Base-by-base conservation (phyloP, 1,140 invertebrate genomes). In the Neodiprion fabricii region DNA sequence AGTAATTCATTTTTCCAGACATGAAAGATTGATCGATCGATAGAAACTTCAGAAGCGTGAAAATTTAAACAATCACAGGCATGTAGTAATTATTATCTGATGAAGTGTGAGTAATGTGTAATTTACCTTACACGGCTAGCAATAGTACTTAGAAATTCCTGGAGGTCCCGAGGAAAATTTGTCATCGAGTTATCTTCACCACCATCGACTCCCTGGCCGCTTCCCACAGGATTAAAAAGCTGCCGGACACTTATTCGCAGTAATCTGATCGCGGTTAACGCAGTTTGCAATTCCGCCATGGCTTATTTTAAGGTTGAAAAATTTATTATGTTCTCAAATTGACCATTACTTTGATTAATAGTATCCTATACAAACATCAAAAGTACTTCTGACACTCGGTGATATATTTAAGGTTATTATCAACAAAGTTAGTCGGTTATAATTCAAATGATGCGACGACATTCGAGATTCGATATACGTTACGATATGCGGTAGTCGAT, bases 151-250 rank as follows among this genome's bases (percentile, higher is more conserved):
- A 96, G 87, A 53, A 94, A 88, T 74, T 95, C 94, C 85, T 96
- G 94, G 21, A 96, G 89, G 84, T 96, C 95, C 12, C 92, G 79
- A n/a, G 96, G 87, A 86, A 95, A 96, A 84, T 94, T 95, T 53
- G 90, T 90, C 79, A 95, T 93, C 84, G 92, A 94, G 66, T 92
- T 92, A 69, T 96, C 94, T 81, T 94, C 93, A 1, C 92, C 92
- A 85, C 95, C 93, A 74, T 94, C 94, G 48, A 92, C 91, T 72
- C 92, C 85, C 28, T 95, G 87, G 61, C 95, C 95, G 85, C 95
- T 94, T 14, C 93, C 93, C 67, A 96, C 86, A 1, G 92, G 91
- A 82, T 95, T 94, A 82, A 96, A 96, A 14, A 96, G 93, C 85
- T 94, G 91, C 40, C 94, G 92, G 4, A 96, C 95, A 84, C 93